Evolutionary conservation across 2,888 invertebrate genomes (phyloP).

Genomic region (Caenorhabditis sp.): DNA sequence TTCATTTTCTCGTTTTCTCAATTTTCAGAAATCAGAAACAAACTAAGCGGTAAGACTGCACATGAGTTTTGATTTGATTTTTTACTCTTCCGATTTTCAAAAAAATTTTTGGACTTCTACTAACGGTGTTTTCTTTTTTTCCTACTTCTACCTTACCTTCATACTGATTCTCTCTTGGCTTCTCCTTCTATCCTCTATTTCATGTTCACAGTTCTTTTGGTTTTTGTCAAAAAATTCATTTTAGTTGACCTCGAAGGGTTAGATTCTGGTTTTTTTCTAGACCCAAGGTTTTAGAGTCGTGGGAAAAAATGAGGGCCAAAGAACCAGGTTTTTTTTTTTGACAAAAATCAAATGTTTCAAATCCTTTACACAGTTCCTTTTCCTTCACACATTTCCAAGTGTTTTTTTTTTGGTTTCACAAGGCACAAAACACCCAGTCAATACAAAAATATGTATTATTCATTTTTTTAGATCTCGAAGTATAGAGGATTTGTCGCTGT

Average conservation of each 20-base stretch:
- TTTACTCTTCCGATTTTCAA: not conserved
- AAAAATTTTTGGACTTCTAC: constrained; percentile 21
- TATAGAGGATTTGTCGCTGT: constrained; percentile 71
- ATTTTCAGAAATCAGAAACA: constrained; percentile 53
- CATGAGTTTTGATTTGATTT: not conserved
- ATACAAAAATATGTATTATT: not conserved
- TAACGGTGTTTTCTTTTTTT: constrained; percentile 4
- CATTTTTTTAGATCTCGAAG: constrained; percentile 67
- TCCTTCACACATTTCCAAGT: constrained; percentile 1
- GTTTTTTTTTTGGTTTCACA: not conserved
- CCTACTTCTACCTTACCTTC: constrained; percentile 22
- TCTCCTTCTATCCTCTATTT: not conserved
- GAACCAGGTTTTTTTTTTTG: too few species aligned
- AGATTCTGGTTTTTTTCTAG: too few species aligned
- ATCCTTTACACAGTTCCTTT: not conserved
- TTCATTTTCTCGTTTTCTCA: constrained; percentile 4
- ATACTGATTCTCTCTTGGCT: not conserved
- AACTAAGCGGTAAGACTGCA: constrained; percentile 48
- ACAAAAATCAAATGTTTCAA: too few species aligned
- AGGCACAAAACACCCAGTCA: not conserved
- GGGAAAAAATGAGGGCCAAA: too few species aligned
- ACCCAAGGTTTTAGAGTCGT: too few species aligned
- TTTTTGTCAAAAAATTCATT: not conserved
- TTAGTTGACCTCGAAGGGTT: too few species aligned
- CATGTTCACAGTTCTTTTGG: not conserved